These are phyloP conservation scores for Hirudinaria manillensis DNA, from an alignment of 2,888 invertebrate genomes.

Conservation along the genomic window DNA sequence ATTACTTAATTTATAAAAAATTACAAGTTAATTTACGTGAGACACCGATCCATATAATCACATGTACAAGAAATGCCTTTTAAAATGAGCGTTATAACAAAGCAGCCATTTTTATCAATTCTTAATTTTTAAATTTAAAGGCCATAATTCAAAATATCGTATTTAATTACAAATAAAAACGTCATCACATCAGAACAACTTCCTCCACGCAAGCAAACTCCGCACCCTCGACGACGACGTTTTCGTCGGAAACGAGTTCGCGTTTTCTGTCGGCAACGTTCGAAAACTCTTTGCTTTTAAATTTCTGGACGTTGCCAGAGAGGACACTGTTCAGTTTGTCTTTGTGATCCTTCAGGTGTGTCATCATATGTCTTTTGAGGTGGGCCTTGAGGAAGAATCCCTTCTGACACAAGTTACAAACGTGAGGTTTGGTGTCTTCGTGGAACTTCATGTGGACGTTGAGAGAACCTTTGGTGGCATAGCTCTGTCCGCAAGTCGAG, in stretches of 20 bases:
- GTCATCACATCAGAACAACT: slow-evolving; percentile 20
- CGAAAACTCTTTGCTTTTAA: neutral
- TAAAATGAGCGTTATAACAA: no score
- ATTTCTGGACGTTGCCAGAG: neutral
- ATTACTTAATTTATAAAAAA: no score
- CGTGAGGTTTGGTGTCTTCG: slow-evolving; percentile 28
- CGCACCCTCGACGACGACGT: slow-evolving; percentile 14
- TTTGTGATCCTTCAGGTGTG: slow-evolving; percentile 27
- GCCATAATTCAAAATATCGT: no score
- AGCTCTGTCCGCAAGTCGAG: slow-evolving; percentile 30
- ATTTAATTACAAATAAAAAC: neutral
- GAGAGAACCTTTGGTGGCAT: slow-evolving; percentile 30
- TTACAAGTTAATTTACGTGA: no score
- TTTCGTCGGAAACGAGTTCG: slow-evolving; percentile 22
- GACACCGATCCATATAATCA: no score
- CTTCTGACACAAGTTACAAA: slow-evolving; percentile 27
- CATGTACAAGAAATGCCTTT: no score
- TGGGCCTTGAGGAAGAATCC: slow-evolving; percentile 29
- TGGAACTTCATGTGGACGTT: slow-evolving; percentile 32
- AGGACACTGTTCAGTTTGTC: neutral
- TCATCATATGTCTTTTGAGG: slow-evolving; percentile 31
- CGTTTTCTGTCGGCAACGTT: neutral
- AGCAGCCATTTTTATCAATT: no score
- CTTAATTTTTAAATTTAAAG: no score
- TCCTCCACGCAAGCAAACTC: slow-evolving; percentile 29